Evolutionary conservation across 1,140 invertebrate genomes (phyloP), one percentile per base, ranked within the genome.

Genomic region (Bombus cullumanus): DNA sequence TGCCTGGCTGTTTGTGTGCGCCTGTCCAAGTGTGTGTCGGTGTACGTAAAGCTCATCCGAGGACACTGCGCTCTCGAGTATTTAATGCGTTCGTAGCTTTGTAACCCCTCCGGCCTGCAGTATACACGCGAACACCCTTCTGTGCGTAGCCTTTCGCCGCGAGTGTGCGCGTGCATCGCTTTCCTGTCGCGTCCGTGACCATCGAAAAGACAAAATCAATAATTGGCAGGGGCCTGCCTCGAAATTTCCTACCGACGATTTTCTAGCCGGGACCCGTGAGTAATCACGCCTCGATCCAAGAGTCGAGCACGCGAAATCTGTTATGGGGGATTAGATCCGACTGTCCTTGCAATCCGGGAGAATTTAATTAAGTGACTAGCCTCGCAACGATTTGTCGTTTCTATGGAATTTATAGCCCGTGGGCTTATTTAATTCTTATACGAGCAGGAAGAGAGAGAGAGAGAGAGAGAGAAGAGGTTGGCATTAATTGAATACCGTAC

Each of bases 181-280:
- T 71, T 74, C 81, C 66, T 74, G 77, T 83, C 78, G 85, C 80
- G 71, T 53, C 62, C 80, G 84, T 83, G 83, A 74, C 71, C 91
- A 88, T 87, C 83, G 89, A 87, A 90, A 90, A 87, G 91, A 90
- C 90, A 92, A 92, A 92, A 92, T 92, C 91, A 91, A 92, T 92
- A 92, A 90, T 88, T 77, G 87, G 83, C 87, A 85, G 75, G 83
- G 75, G 81, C 87, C 80, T 69, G 85, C 81, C 85, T 53, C 88
- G 64, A 83, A 90, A 92, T 86, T 77, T 88, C 53, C 74, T 80
- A 47, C 22, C 43, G 28, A 69, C 81, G 53, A 69, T 47, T 68
- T 72, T 66, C 75, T 62, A 25, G 22, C 31, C 62, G 18, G 18
- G 41, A 59, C 8, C 37, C 73, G 57, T 39, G 69, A 69, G 69